phyloP scores from a whole-genome alignment of 2,113 vertebrate species.

The Lipotes vexillifer region DNA sequence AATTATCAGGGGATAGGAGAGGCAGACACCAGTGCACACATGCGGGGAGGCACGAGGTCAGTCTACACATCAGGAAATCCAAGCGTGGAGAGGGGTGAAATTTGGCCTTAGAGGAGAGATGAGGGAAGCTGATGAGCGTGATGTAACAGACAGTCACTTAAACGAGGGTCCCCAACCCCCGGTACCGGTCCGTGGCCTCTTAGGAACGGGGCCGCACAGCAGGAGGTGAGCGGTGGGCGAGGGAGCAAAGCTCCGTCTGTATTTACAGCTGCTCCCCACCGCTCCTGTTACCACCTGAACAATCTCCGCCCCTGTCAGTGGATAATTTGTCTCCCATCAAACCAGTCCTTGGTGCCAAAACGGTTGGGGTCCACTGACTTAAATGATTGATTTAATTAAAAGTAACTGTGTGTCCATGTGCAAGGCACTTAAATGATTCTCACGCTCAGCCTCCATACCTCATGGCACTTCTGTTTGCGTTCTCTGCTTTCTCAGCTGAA shows the following conservation, averaged over 20 bases:
- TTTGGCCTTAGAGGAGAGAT: background rate
- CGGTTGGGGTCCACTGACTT: background rate
- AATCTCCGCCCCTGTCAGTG: too few species aligned
- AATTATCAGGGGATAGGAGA: slow-evolving; percentile 10
- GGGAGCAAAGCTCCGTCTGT: too few species aligned
- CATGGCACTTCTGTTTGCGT: background rate
- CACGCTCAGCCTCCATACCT: background rate
- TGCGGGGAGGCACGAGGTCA: background rate
- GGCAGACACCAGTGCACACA: background rate
- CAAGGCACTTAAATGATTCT: slow-evolving; percentile 7
- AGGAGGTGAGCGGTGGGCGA: too few species aligned
- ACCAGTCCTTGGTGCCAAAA: too few species aligned
- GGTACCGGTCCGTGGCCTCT: too few species aligned
- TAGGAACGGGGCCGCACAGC: too few species aligned
- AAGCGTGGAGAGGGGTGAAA: background rate
- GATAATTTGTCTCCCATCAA: too few species aligned
- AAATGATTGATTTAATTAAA: slow-evolving; percentile 59
- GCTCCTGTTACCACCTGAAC: too few species aligned
- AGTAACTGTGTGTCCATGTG: background rate
- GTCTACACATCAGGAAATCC: background rate
- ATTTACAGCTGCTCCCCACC: too few species aligned
- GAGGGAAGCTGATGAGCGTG: background rate
- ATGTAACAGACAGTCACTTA: slow-evolving; percentile 2
- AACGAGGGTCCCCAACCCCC: too few species aligned
- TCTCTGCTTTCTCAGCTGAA: background rate